Percentiles rank a stretch among this genome's conserved stretches.
phyloP scores from a whole-genome alignment of 2,797 vertebrate species.

The Coregonus sp. region DNA sequence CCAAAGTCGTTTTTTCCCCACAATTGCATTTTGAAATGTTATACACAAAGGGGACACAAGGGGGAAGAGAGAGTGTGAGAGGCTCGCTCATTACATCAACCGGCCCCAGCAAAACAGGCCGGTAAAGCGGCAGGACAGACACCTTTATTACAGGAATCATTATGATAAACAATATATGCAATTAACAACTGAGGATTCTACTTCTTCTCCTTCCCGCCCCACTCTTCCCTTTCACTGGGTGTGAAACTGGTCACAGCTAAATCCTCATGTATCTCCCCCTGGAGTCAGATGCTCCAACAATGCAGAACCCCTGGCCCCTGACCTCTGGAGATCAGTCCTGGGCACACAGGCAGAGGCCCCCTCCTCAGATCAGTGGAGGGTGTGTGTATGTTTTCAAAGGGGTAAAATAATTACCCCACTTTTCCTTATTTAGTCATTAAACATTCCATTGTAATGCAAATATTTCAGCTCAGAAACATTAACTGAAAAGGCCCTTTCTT shows the following conservation, averaged over 20 bases:
- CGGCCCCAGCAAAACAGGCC: no score
- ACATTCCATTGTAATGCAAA: neutral
- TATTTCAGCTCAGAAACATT: neutral
- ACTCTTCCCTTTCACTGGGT: neutral
- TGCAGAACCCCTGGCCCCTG: conserved; percentile 15
- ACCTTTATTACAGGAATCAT: no score
- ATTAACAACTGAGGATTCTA: neutral
- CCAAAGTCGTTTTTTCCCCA: no score
- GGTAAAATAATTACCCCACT: neutral
- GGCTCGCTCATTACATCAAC: no score
- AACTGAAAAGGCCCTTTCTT: neutral
- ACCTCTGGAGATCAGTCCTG: neutral
- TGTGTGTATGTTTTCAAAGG: neutral
- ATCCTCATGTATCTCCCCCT: conserved; percentile 12
- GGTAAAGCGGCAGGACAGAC: no score
- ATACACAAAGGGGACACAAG: no score
- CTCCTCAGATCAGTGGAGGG: neutral
- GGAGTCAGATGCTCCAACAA: conserved; percentile 34
- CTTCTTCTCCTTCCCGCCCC: neutral
- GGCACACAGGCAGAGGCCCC: neutral
- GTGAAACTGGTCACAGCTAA: neutral
- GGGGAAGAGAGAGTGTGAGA: no score
- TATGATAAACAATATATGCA: no score
- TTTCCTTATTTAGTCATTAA: neutral
- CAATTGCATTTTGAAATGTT: no score